Conservation (phyloP, 1,140 invertebrate species). For the Solenopsis fugax region DNA sequence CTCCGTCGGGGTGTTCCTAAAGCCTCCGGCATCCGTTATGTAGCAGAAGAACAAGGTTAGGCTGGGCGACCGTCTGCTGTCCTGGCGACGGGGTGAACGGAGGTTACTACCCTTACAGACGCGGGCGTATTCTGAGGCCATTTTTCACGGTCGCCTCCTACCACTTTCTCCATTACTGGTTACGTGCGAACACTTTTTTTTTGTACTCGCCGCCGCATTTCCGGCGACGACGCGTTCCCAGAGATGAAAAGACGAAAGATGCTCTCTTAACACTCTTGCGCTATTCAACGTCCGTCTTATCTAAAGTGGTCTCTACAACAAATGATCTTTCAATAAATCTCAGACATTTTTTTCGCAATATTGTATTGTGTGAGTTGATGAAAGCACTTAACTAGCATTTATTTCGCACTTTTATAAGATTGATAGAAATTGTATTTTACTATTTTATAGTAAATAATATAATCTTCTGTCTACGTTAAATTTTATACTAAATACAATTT, state of each 20-base stretch:
- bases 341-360: neutral
- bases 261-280: neutral
- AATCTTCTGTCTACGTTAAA: neutral
- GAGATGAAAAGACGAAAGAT: constrained; percentile 14
- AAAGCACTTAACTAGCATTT: neutral
- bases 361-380: neutral
- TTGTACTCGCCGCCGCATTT: constrained; percentile 16
- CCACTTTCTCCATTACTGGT: constrained; percentile 37
- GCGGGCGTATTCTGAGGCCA: constrained; percentile 32
- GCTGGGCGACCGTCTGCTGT: constrained; percentile 51
- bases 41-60: constrained; percentile 50
- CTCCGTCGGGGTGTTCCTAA: constrained; percentile 54
- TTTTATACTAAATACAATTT: neutral
- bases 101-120: constrained; percentile 69
- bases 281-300: neutral
- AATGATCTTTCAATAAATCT: neutral
- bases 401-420: neutral
- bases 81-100: constrained; percentile 63
- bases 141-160: constrained; percentile 65
- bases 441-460: neutral
- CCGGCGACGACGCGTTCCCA: neutral
- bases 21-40: constrained; percentile 56
- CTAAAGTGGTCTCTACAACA: neutral
- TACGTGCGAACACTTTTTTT: constrained; percentile 7
- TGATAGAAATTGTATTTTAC: neutral